These are phyloP conservation scores for Girardinus metallicus DNA, from an alignment of 2,797 vertebrate genomes.

Conservation along the genomic window DNA sequence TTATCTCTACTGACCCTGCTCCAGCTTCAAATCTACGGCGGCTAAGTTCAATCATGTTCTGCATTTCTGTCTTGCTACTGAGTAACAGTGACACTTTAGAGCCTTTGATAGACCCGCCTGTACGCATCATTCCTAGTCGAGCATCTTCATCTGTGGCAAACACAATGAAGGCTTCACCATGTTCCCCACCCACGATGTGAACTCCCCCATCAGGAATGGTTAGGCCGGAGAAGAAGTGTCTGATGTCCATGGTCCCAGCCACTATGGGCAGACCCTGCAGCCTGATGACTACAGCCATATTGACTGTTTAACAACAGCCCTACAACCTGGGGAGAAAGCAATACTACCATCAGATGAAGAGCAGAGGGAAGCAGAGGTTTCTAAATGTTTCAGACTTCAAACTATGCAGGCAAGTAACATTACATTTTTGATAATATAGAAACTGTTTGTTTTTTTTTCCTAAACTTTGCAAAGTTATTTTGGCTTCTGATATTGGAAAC, in stretches of 20 bases:
- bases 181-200: conserved; percentile 99
- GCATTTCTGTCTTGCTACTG: conserved; percentile 99
- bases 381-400: conserved; percentile 50
- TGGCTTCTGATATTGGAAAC: conserved; percentile 55
- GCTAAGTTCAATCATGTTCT: conserved; percentile 99
- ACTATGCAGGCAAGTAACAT: conserved; percentile 11
- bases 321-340: conserved; percentile 99
- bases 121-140: conserved; percentile 99
- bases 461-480: conserved; percentile 10
- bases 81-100: conserved; percentile 98
- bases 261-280: conserved; percentile 99
- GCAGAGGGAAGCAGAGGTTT: conserved; percentile 60
- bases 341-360: conserved; percentile 89
- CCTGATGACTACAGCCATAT: conserved; percentile 99
- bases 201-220: conserved; percentile 99
- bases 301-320: conserved; percentile 85
- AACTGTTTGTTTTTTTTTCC: background rate
- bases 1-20: conserved; percentile 66
- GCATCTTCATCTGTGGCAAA: conserved; percentile 99
- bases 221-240: conserved; percentile 99
- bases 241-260: conserved; percentile 99
- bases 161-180: conserved; percentile 99
- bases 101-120: conserved; percentile 97
- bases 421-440: conserved; percentile 11
- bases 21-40: conserved; percentile 98